Evolutionary conservation across 2,797 vertebrate genomes (phyloP).

Genomic region (Melanotaenia trifasciata): DNA sequence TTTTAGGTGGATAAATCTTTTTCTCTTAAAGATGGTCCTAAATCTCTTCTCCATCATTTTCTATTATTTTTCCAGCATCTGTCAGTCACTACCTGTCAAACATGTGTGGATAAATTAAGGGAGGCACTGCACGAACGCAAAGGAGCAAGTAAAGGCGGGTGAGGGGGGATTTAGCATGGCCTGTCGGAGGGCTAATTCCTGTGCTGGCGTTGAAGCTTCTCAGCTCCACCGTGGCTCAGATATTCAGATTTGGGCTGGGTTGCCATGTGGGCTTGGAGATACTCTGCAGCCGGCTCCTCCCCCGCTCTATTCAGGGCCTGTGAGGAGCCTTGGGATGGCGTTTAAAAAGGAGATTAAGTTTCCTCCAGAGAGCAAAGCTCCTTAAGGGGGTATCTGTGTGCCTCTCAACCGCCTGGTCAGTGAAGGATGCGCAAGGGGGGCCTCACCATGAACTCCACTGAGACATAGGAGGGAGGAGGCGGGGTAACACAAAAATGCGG

Average conservation of each 20-base stretch:
- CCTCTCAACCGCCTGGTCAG: conserved; percentile 85
- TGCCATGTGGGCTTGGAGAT: conserved; percentile 85
- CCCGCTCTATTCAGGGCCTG: conserved; percentile 77
- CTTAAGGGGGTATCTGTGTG: conserved; percentile 87
- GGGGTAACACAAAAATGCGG: conserved; percentile 29
- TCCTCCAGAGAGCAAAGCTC: conserved; percentile 87
- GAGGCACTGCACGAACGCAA: conserved; percentile 46
- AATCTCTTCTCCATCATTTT: conserved; percentile 33
- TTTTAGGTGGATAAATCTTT: neutral
- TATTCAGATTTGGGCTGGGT: conserved; percentile 85
- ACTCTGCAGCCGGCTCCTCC: conserved; percentile 76
- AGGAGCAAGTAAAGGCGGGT: conserved; percentile 29
- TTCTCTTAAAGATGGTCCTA: conserved; percentile 6
- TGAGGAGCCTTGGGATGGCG: conserved; percentile 82
- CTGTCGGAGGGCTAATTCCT: conserved; percentile 83
- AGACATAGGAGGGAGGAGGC: conserved; percentile 45
- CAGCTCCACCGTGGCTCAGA: conserved; percentile 78
- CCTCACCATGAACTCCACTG: conserved; percentile 66
- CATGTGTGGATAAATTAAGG: conserved; percentile 52
- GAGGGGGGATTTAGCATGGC: conserved; percentile 72
- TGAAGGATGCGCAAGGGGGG: conserved; percentile 74
- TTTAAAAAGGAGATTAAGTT: conserved; percentile 88
- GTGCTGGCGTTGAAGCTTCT: conserved; percentile 76
- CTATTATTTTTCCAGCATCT: conserved; percentile 21
- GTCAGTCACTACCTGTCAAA: conserved; percentile 50